Evolutionary conservation across 53 echinoderm and acorn worm species (phyloP).

Genomic region (Paelopatides confundens): DNA sequence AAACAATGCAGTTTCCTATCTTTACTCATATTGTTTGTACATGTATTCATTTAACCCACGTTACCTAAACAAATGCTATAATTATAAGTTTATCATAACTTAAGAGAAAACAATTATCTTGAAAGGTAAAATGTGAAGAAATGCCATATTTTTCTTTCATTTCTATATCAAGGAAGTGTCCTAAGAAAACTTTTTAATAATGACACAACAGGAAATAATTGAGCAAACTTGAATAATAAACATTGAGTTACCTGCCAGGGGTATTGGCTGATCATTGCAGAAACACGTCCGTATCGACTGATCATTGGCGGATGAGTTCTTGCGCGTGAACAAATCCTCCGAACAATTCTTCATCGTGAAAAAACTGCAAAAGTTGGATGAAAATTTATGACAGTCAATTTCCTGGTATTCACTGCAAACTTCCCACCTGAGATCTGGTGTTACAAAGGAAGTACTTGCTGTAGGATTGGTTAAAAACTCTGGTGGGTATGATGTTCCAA

Average conservation of each 20-base stretch:
- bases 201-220: neutral
- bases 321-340: neutral
- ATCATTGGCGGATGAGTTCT: neutral
- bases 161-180: neutral
- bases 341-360: conserved; percentile 9
- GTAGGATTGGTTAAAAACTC: neutral
- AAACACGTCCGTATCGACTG: neutral
- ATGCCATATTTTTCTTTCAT: neutral
- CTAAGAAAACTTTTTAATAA: neutral
- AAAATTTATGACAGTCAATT: neutral
- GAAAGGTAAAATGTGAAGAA: no score
- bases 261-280: neutral
- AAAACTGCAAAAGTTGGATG: neutral
- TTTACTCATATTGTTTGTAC: no score
- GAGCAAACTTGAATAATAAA: neutral
- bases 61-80: no score
- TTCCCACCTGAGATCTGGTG: neutral
- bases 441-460: neutral
- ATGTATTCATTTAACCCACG: no score
- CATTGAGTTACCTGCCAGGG: neutral
- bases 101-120: no score
- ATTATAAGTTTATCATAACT: no score
- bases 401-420: neutral
- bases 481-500: neutral
- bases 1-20: no score